phyloP scores from a whole-genome alignment of 2,888 invertebrate species.

The Leptothorax acervorum region DNA sequence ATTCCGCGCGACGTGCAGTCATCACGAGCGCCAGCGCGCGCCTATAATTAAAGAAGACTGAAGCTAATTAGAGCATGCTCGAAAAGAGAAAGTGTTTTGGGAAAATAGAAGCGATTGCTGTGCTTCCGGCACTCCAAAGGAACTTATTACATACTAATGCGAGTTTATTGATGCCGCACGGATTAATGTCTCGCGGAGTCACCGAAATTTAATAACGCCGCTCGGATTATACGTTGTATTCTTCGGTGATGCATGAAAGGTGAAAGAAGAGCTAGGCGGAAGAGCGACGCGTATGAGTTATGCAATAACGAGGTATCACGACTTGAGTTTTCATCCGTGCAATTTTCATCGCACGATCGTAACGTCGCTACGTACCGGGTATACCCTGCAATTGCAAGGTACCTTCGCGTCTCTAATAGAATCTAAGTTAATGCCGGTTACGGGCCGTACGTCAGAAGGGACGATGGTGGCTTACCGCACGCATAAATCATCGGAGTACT shows the following conservation, averaged over 20 bases:
- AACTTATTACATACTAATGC: constrained; percentile 33
- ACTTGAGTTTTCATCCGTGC: constrained; percentile 43
- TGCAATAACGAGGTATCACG: constrained; percentile 29
- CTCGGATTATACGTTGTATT: background rate
- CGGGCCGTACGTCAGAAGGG: constrained; percentile 61
- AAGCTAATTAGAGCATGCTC: constrained; percentile 71
- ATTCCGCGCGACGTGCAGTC: constrained; percentile 52
- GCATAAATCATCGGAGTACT: constrained; percentile 73
- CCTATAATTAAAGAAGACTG: constrained; percentile 70
- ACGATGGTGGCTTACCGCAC: constrained; percentile 76
- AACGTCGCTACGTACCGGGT: constrained; percentile 25
- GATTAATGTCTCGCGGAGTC: background rate
- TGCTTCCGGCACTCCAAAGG: constrained; percentile 65
- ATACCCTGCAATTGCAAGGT: constrained; percentile 56
- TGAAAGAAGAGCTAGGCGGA: constrained; percentile 18
- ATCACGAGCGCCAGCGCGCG: constrained; percentile 52
- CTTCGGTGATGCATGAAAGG: constrained; percentile 6
- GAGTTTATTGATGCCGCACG: background rate
- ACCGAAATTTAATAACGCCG: constrained; percentile 10
- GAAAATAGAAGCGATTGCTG: constrained; percentile 53
- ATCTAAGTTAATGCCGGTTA: constrained; percentile 68
- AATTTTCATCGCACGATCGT: constrained; percentile 47
- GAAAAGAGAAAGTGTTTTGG: constrained; percentile 74
- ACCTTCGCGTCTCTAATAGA: constrained; percentile 73
- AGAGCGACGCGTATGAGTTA: constrained; percentile 20